Evolutionary conservation across 1,140 invertebrate genomes (phyloP).

Genomic region (Lepeophtheirus salmonis): DNA sequence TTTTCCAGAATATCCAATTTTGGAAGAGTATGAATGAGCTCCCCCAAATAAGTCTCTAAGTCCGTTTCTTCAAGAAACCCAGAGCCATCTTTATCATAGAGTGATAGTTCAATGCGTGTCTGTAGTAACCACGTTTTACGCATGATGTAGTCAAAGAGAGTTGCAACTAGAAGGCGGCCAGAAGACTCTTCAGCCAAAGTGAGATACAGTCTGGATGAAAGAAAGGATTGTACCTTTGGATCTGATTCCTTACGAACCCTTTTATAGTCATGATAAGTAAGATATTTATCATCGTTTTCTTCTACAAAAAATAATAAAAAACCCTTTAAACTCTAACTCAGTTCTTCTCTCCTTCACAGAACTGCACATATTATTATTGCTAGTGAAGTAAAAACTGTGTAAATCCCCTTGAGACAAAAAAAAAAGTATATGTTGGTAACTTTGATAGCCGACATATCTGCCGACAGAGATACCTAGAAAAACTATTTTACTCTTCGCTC

Average conservation of each 20-base stretch:
- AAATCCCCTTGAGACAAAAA: no score
- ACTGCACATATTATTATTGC: no score
- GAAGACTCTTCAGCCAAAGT: conserved; percentile 62
- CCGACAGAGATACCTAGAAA: no score
- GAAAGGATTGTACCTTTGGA: conserved; percentile 51
- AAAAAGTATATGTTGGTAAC: no score
- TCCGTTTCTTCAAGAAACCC: conserved; percentile 46
- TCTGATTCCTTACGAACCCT: conserved; percentile 37
- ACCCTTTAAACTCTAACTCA: no score
- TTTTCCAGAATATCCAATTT: conserved; percentile 73
- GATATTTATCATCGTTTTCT: conserved; percentile 65
- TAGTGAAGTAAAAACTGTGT: no score
- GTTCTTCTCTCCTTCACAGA: no score
- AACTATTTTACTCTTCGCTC: no score
- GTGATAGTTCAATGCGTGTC: conserved; percentile 69
- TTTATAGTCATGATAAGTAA: conserved; percentile 64
- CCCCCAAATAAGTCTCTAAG: conserved; percentile 81
- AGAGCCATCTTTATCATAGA: conserved; percentile 79
- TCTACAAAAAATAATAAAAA: no score
- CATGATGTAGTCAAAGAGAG: conserved; percentile 88
- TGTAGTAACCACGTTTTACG: conserved; percentile 81
- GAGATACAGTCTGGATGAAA: conserved; percentile 63
- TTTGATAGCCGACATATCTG: no score
- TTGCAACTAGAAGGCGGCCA: conserved; percentile 56
- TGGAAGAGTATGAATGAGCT: conserved; percentile 71